A percentile compares a stretch with the other conserved stretches of the same genome.
Evolutionary conservation across 2,888 invertebrate genomes (phyloP).

Genomic region (Synergus gifuensis): DNA sequence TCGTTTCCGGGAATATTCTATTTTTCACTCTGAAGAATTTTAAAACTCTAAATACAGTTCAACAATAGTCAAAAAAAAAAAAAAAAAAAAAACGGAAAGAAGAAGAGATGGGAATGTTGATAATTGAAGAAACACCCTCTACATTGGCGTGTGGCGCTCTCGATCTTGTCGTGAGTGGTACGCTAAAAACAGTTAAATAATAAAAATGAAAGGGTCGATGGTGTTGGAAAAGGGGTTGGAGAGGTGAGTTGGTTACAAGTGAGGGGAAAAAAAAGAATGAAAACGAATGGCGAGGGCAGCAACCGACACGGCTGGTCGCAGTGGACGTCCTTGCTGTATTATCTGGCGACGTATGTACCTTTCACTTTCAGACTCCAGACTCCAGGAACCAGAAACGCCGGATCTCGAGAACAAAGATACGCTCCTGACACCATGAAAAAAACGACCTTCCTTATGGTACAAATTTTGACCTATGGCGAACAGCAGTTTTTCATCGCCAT

Average conservation of each 20-base stretch:
- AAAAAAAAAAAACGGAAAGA: conserved; percentile 28
- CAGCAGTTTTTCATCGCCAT: conserved; percentile 33
- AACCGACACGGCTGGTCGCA: conserved; percentile 71
- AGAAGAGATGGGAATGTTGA: conserved; percentile 31
- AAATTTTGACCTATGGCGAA: conserved; percentile 18
- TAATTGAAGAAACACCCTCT: conserved; percentile 39
- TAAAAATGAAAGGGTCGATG: conserved; percentile 38
- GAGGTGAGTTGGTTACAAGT: conserved; percentile 2
- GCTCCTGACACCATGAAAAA: conserved; percentile 54
- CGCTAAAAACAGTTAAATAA: conserved; percentile 42
- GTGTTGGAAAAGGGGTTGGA: conserved; percentile 2
- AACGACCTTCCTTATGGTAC: conserved; percentile 44
- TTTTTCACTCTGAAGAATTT: too few relatives aligned
- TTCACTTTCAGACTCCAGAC: conserved; percentile 76
- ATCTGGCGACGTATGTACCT: conserved; percentile 74
- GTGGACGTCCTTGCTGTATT: conserved; percentile 78
- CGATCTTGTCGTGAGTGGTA: conserved; percentile 5
- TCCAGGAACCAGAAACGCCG: conserved; percentile 66
- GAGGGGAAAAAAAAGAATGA: conserved; percentile 54
- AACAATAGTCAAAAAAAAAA: background rate
- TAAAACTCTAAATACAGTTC: conserved; percentile 1
- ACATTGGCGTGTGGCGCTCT: conserved; percentile 38
- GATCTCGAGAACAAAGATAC: conserved; percentile 68
- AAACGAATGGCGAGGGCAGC: conserved; percentile 72
- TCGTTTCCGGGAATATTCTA: too few relatives aligned